These are phyloP conservation scores for Petrolisthes cinctipes DNA, from an alignment of 2,888 invertebrate genomes.

Conservation along the genomic window DNA sequence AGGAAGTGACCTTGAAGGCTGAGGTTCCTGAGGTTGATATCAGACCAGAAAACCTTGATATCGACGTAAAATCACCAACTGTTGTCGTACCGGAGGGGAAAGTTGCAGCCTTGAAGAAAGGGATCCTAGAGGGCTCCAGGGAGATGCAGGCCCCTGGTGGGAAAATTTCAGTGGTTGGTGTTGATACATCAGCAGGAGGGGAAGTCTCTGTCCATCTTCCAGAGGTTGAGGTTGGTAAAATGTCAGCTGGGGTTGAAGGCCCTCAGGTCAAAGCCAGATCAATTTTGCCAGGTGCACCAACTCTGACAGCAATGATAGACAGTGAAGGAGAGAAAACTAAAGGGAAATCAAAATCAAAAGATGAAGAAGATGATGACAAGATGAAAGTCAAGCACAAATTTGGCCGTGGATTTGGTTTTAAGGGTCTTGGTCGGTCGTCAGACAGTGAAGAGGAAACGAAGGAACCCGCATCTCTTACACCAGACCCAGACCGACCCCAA, in stretches of 20 bases:
- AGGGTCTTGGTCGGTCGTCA: slow-evolving; percentile 49
- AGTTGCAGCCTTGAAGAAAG: slow-evolving; percentile 35
- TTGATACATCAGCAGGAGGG: neutral
- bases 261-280: slow-evolving; percentile 18
- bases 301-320: slow-evolving; percentile 17
- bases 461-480: slow-evolving; percentile 49
- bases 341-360: slow-evolving; percentile 37
- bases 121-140: slow-evolving; percentile 30
- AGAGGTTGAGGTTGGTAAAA: slow-evolving; percentile 6
- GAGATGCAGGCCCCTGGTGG: neutral
- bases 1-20: neutral
- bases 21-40: neutral
- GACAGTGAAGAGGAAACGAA: slow-evolving; percentile 58
- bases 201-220: neutral
- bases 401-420: slow-evolving; percentile 58
- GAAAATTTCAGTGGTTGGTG: neutral
- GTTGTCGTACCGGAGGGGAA: slow-evolving; percentile 28
- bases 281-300: slow-evolving; percentile 21
- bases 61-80: neutral
- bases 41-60: neutral
- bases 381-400: slow-evolving; percentile 55
- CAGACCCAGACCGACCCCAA: slow-evolving; percentile 50
- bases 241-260: neutral
- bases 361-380: slow-evolving; percentile 51
- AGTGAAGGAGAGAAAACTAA: slow-evolving; percentile 24